These are phyloP conservation scores for Hemitrygon akajei DNA, from an alignment of 2,797 vertebrate species.

Conservation along the genomic window DNA sequence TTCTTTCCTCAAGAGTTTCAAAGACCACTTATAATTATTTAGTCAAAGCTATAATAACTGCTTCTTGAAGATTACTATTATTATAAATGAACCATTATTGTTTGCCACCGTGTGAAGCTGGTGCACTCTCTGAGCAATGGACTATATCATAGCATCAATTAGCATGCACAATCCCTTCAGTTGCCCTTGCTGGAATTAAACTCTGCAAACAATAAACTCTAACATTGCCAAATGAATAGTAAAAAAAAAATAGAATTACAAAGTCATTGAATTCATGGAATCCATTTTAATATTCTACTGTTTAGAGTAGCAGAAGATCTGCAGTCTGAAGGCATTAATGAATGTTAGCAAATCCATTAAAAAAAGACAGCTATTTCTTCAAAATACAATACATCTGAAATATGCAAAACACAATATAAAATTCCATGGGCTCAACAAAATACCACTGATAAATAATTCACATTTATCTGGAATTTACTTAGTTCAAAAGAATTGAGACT, in stretches of 20 bases:
- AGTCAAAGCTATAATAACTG: background rate
- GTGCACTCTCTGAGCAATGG: background rate
- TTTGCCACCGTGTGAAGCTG: background rate
- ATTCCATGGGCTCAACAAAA: too few species aligned
- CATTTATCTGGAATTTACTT: too few species aligned
- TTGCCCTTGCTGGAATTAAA: background rate
- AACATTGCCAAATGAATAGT: background rate
- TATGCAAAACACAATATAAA: too few species aligned
- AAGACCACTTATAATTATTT: background rate
- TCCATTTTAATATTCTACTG: background rate
- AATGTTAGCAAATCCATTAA: too few species aligned
- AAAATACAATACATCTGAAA: too few species aligned
- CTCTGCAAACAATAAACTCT: background rate
- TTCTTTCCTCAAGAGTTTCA: background rate
- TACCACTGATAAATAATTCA: too few species aligned
- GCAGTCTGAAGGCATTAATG: too few species aligned
- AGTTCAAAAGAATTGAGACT: too few species aligned
- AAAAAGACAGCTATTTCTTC: too few species aligned
- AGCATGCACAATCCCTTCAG: background rate
- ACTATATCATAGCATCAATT: background rate
- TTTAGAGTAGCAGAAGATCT: too few species aligned
- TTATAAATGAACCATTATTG: background rate
- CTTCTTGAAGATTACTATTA: background rate
- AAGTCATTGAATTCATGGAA: background rate
- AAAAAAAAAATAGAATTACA: background rate